These are phyloP conservation scores for Lateolabrax maculatus DNA, from an alignment of 2,797 vertebrate genomes.

Conservation along the genomic window DNA sequence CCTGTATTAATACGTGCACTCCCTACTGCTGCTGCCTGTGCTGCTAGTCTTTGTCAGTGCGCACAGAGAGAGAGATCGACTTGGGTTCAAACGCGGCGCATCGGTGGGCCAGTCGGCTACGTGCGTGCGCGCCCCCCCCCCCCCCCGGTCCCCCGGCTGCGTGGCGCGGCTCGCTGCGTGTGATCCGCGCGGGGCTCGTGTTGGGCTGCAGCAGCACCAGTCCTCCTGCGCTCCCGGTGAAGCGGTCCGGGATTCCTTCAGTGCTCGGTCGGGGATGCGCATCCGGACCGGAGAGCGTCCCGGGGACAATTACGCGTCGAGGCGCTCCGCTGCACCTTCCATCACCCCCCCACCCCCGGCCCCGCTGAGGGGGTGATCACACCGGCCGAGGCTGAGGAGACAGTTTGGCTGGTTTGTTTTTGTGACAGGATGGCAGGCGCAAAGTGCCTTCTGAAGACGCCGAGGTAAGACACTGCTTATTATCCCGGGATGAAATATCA, in stretches of 20 bases:
- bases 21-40: background rate
- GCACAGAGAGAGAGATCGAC: background rate
- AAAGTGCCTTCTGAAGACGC: slow-evolving; percentile 82
- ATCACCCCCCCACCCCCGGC: slow-evolving; percentile 11
- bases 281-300: slow-evolving; percentile 73
- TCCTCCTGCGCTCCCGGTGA: slow-evolving; percentile 34
- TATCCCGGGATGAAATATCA: background rate
- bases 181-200: slow-evolving; percentile 54
- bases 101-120: slow-evolving; percentile 1
- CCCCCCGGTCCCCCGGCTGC: slow-evolving; percentile 48
- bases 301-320: slow-evolving; percentile 71
- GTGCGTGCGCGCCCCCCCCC: slow-evolving; percentile 23
- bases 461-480: slow-evolving; percentile 74
- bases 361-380: slow-evolving; percentile 61
- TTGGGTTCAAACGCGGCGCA: background rate
- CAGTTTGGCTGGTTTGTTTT: slow-evolving; percentile 45
- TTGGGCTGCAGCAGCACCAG: too few species aligned
- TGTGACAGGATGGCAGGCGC: slow-evolving; percentile 78
- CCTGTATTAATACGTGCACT: too few species aligned
- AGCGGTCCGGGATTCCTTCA: slow-evolving; percentile 71
- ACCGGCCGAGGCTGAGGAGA: slow-evolving; percentile 38
- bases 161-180: slow-evolving; percentile 68
- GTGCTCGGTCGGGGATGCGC: slow-evolving; percentile 69
- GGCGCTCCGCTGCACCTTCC: slow-evolving; percentile 36
- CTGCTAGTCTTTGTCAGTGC: background rate